Evolutionary conservation across 2,113 vertebrate genomes (phyloP).

Genomic region (Paratilapia polleni): DNA sequence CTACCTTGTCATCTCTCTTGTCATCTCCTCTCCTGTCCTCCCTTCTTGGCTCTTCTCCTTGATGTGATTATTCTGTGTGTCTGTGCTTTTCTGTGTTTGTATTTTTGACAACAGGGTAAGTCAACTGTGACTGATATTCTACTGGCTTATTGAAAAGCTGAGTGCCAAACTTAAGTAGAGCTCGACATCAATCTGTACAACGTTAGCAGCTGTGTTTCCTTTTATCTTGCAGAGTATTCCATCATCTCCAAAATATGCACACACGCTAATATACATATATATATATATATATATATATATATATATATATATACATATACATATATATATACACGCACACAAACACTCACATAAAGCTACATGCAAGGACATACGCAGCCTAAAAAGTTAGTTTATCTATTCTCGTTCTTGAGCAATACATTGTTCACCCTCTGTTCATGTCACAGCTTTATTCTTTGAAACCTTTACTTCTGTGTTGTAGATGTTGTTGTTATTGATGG

Average conservation of each 20-base stretch:
- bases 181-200: slow-evolving; percentile 62
- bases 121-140: slow-evolving; percentile 76
- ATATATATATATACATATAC: too few species aligned
- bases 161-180: slow-evolving; percentile 74
- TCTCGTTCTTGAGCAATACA: slow-evolving; percentile 79
- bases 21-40: not conserved
- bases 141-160: slow-evolving; percentile 76
- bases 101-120: slow-evolving; percentile 81
- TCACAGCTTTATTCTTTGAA: slow-evolving; percentile 62
- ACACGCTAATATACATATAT: slow-evolving; percentile 42
- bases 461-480: slow-evolving; percentile 69
- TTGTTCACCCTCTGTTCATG: slow-evolving; percentile 39
- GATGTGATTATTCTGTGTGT: slow-evolving; percentile 70
- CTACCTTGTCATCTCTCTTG: slow-evolving; percentile 2
- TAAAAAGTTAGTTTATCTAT: slow-evolving; percentile 19
- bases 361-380: slow-evolving; percentile 21
- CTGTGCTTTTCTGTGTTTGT: slow-evolving; percentile 77
- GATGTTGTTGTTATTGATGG: slow-evolving; percentile 62
- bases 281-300: too few species aligned
- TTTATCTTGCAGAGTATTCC: slow-evolving; percentile 45
- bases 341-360: slow-evolving; percentile 8
- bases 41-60: slow-evolving; percentile 63
- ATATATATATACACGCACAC: not conserved
- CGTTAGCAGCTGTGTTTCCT: slow-evolving; percentile 59
- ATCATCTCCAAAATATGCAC: slow-evolving; percentile 30